Conservation (phyloP, 2,888 invertebrate species). For the Liopterus haemorrhoidalis region DNA sequence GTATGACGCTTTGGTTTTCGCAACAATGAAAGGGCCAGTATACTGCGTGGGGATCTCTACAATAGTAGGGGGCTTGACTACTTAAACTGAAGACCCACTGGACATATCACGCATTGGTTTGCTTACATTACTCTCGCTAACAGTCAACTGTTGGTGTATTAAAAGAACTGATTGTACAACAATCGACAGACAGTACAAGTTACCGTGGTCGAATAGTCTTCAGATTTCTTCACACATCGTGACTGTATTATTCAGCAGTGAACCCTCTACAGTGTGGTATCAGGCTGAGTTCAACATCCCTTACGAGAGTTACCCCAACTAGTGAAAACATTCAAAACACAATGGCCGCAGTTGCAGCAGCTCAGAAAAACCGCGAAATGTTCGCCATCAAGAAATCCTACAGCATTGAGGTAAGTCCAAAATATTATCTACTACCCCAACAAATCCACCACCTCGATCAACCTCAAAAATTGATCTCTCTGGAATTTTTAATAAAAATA, state of each 20-base stretch:
- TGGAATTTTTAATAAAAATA: too few relatives aligned
- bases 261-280: constrained; percentile 38
- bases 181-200: constrained; percentile 50
- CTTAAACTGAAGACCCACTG: constrained; percentile 42
- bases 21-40: constrained; percentile 46
- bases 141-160: constrained; percentile 33
- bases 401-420: constrained; percentile 94
- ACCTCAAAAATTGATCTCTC: too few relatives aligned
- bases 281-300: constrained; percentile 38
- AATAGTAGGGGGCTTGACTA: constrained; percentile 42
- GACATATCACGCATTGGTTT: constrained; percentile 41
- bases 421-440: too few relatives aligned
- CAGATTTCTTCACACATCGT: constrained; percentile 50
- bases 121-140: constrained; percentile 39
- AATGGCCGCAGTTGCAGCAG: constrained; percentile 84
- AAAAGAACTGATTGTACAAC: constrained; percentile 41
- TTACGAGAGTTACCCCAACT: constrained; percentile 18
- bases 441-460: too few relatives aligned
- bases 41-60: constrained; percentile 47
- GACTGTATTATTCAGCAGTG: constrained; percentile 50
- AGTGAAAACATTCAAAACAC: constrained; percentile 35
- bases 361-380: constrained; percentile 91
- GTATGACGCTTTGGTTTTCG: constrained; percentile 49
- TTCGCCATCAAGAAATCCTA: constrained; percentile 96
- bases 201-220: constrained; percentile 55